These are phyloP conservation scores for Lagopus leucura DNA, from an alignment of 2,113 vertebrate genomes.

Conservation along the genomic window DNA sequence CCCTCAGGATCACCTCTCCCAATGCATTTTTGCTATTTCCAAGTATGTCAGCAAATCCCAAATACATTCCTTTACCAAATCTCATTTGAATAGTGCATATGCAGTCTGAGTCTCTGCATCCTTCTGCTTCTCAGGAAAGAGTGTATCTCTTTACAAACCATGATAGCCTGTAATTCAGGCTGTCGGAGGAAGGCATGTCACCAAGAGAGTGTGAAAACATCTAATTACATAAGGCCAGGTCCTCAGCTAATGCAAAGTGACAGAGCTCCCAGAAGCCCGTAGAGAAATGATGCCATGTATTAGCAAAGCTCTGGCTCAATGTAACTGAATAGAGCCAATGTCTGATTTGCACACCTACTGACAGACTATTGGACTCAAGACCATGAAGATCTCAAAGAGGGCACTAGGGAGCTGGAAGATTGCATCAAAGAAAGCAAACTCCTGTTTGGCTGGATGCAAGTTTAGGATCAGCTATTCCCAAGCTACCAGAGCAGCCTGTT, in stretches of 20 bases:
- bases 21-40: not conserved
- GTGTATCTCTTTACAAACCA: not conserved
- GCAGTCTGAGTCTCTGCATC: not conserved
- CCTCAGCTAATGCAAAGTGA: constrained; percentile 49
- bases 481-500: constrained; percentile 37
- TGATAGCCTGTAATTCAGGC: not conserved
- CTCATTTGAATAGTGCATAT: not conserved
- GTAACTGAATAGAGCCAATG: not conserved
- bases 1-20: not conserved
- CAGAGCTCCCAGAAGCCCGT: constrained; percentile 28
- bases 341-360: constrained; percentile 28
- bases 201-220: constrained; percentile 46
- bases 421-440: constrained; percentile 41
- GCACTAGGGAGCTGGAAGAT: not conserved
- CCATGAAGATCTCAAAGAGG: not conserved
- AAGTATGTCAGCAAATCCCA: not conserved
- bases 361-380: constrained; percentile 46
- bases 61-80: not conserved
- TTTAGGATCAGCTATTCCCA: constrained; percentile 21
- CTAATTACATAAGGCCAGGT: constrained; percentile 35
- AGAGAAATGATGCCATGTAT: not conserved
- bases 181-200: not conserved
- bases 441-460: constrained; percentile 14
- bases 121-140: not conserved
- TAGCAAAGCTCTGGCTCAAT: constrained; percentile 28